A percentile compares a stretch with the other conserved stretches of the same genome.
Evolutionary conservation across 2,113 vertebrate genomes (phyloP).

Genomic region (Periophthalmus modestus): DNA sequence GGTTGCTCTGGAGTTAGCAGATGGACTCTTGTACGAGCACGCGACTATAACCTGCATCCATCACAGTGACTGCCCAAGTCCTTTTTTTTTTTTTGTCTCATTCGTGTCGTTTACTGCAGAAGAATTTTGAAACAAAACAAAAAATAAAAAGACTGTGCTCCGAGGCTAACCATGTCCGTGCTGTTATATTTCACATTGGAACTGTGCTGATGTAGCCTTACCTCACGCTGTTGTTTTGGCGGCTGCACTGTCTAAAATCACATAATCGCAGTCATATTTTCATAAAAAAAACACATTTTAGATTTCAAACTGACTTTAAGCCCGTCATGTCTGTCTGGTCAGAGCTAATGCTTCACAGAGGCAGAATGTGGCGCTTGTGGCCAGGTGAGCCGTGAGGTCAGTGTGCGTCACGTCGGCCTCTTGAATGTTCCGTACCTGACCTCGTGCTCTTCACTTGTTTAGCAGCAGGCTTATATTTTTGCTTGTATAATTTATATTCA

Average conservation of each 20-base stretch:
- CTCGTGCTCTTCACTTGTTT: constrained; percentile 57
- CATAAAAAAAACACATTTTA: not conserved
- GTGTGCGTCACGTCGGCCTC: constrained; percentile 54
- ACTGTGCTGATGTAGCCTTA: constrained; percentile 34
- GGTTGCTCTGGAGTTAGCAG: not conserved
- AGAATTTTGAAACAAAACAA: too few species aligned
- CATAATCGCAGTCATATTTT: constrained; percentile 20
- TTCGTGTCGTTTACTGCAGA: too few species aligned
- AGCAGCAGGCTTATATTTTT: constrained; percentile 3
- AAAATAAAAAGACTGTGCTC: too few species aligned
- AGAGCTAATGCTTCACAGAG: not conserved
- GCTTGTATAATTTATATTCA: constrained; percentile 58
- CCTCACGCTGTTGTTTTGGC: constrained; percentile 41
- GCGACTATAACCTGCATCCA: constrained; percentile 20
- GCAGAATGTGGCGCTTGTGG: not conserved
- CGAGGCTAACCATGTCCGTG: constrained; percentile 19
- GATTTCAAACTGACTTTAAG: not conserved
- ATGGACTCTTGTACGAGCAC: constrained; percentile 51
- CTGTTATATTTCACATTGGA: constrained; percentile 10
- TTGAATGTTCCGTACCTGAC: constrained; percentile 68
- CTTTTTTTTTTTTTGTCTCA: too few species aligned
- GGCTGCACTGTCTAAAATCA: constrained; percentile 20
- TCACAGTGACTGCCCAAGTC: not conserved
- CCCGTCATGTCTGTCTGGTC: not conserved
- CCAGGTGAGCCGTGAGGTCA: not conserved